Evolutionary conservation across 1,140 invertebrate genomes (phyloP).

Genomic region (Tigriopus japonicus): DNA sequence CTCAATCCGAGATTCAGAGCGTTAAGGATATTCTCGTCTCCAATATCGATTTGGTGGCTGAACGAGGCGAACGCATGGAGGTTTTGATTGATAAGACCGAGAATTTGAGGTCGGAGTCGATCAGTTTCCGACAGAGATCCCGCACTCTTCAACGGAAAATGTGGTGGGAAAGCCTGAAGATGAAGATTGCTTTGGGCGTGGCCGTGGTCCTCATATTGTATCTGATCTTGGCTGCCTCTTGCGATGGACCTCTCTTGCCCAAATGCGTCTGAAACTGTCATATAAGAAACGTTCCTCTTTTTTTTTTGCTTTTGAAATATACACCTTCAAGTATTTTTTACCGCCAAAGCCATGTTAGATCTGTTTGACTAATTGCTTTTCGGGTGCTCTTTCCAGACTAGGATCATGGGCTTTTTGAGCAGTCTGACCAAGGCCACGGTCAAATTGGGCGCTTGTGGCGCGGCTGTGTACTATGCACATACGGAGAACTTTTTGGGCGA

Average conservation of each 20-base stretch:
- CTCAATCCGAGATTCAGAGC: slow-evolving; percentile 18
- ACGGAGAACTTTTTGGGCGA: background rate
- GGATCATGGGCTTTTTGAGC: background rate
- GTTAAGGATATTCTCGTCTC: slow-evolving; percentile 21
- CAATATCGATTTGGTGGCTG: slow-evolving; percentile 21
- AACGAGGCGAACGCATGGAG: slow-evolving; percentile 20
- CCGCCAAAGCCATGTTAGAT: background rate
- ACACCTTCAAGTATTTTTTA: background rate
- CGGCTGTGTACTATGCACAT: background rate
- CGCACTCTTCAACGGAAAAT: slow-evolving; percentile 19
- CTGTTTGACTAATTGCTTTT: background rate
- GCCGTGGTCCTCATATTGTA: slow-evolving; percentile 19
- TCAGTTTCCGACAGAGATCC: slow-evolving; percentile 19
- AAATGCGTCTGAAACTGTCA: slow-evolving; percentile 5
- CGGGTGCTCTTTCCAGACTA: background rate
- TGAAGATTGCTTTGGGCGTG: slow-evolving; percentile 19
- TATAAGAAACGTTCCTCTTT: background rate
- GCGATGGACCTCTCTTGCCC: slow-evolving; percentile 1
- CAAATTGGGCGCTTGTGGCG: slow-evolving; percentile 4
- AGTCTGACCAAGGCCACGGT: background rate
- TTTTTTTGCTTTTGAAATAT: background rate
- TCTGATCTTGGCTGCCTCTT: slow-evolving; percentile 17
- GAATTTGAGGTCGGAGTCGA: slow-evolving; percentile 15
- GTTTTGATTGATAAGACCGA: slow-evolving; percentile 20
- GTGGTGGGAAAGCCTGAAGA: slow-evolving; percentile 23